A percentile compares a stretch with the other conserved stretches of the same genome.
Evolutionary conservation across 2,888 invertebrate species (phyloP).

Genomic region (Polia nebulosa): DNA sequence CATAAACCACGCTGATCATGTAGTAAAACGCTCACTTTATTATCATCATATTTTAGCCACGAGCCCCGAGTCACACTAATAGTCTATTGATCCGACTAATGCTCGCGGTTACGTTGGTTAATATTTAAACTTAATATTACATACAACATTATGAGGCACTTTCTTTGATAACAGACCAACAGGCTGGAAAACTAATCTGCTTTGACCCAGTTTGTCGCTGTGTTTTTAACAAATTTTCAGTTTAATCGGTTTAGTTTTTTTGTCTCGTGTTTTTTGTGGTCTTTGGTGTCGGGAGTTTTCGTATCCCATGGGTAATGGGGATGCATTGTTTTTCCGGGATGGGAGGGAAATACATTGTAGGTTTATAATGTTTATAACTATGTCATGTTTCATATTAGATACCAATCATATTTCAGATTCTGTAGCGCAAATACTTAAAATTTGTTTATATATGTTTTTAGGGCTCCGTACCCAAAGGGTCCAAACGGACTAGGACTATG

Average conservation of each 20-base stretch:
- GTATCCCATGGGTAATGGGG: neutral
- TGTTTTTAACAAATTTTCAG: slow-evolving; percentile 6
- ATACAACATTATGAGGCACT: slow-evolving; percentile 41
- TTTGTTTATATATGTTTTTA: no score
- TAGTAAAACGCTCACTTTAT: slow-evolving; percentile 45
- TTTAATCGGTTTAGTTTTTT: neutral
- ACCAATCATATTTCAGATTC: no score
- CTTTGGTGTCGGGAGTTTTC: neutral
- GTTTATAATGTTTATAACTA: no score
- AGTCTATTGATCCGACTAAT: slow-evolving; percentile 69
- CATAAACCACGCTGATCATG: slow-evolving; percentile 48
- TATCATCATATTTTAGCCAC: slow-evolving; percentile 49
- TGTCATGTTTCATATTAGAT: no score
- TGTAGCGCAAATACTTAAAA: no score
- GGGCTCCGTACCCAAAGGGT: no score
- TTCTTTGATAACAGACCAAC: slow-evolving; percentile 20
- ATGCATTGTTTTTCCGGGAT: no score
- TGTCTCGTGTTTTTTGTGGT: neutral
- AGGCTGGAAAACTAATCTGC: slow-evolving; percentile 34
- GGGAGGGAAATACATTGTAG: no score
- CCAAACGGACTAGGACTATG: no score
- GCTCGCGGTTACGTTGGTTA: slow-evolving; percentile 64
- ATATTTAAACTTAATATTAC: slow-evolving; percentile 67
- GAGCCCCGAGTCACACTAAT: slow-evolving; percentile 60
- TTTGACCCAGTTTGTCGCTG: slow-evolving; percentile 25